phyloP scores from a whole-genome alignment of 2,888 invertebrate species.

The Caradrina clavipalpis region DNA sequence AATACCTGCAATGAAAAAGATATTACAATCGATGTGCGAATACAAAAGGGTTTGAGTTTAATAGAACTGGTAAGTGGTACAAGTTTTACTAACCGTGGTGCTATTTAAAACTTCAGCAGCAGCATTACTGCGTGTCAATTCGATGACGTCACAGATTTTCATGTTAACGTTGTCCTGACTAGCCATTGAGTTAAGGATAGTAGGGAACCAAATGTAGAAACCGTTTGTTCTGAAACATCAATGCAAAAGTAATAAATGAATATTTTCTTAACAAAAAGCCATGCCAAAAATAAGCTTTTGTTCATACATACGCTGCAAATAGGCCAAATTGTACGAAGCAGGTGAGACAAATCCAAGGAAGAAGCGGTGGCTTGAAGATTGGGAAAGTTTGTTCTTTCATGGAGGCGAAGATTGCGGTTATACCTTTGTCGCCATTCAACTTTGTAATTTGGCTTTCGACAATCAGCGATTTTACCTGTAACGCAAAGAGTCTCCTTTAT shows the following conservation, averaged over 20 bases:
- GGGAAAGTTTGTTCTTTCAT: conserved; percentile 91
- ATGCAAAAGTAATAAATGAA: background rate
- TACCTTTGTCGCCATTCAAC: conserved; percentile 66
- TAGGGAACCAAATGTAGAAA: conserved; percentile 91
- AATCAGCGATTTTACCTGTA: conserved; percentile 79
- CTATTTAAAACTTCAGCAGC: conserved; percentile 34
- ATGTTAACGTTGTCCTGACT: conserved; percentile 78
- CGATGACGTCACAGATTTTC: conserved; percentile 84
- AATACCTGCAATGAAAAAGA: conserved; percentile 68
- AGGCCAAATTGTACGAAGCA: conserved; percentile 92
- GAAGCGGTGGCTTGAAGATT: conserved; percentile 89
- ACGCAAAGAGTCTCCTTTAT: conserved; percentile 30
- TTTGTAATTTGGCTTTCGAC: conserved; percentile 69
- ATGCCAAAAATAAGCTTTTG: conserved; percentile 22
- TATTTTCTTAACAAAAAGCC: background rate
- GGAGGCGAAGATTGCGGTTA: conserved; percentile 82
- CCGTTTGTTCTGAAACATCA: conserved; percentile 86
- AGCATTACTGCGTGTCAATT: conserved; percentile 66
- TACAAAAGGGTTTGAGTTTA: too few species aligned
- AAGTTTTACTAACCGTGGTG: conserved; percentile 68
- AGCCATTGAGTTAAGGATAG: conserved; percentile 89
- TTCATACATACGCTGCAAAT: conserved; percentile 92
- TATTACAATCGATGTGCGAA: background rate
- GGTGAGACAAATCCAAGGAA: conserved; percentile 89
- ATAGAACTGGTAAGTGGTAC: background rate